Evolutionary conservation across 2,797 vertebrate genomes (phyloP), one percentile per base, ranked within the genome.

Genomic region (Falco berigora): DNA sequence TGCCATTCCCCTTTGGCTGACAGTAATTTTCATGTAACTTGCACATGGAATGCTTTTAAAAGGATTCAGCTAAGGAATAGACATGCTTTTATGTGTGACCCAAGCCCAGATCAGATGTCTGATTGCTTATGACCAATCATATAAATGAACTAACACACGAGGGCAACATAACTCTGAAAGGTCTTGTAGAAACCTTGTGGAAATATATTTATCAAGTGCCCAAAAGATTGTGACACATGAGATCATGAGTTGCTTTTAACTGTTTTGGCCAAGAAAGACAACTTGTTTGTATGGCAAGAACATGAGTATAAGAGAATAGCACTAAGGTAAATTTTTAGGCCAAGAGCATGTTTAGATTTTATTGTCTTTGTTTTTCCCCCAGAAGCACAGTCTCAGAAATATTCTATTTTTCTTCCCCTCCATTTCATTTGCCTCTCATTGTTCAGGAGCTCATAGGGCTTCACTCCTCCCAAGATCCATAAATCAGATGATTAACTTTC

Each of bases 401-500:
- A 79, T 63, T 95, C 25, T 40, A 5, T 58, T 90, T 96, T 95
- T 88, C 69, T 89, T 55, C 30, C 58, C 32, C 83, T 91, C 64
- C 1, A 0, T 96, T 58, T 97, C 88, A 90, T 94, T 97, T 95
- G 27, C 52, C 77, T 91, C 61, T 85, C 56, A 67, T 74, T 95
- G 73, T 91, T 96, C 59, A 92, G 56, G 83, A 96, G 55, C 85
- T 95, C n/a, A 16, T 80, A 95, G 86, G 88, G 93, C 74, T 86
- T 96, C 88, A 85, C 94, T 92, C 64, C 92, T 96, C 76, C 92
- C 94, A 88, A 96, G 77, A 92, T 90, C 88, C 71, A 69, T 98
- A 98, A 98, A 98, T 98, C 97, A 96, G 87, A 97, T 97, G 91
- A 98, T 97, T 98, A 98, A 96, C 94, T 96, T 98, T 95, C 97